phyloP scores from a whole-genome alignment of 2,797 vertebrate species.

The Darevskia mixta region DNA sequence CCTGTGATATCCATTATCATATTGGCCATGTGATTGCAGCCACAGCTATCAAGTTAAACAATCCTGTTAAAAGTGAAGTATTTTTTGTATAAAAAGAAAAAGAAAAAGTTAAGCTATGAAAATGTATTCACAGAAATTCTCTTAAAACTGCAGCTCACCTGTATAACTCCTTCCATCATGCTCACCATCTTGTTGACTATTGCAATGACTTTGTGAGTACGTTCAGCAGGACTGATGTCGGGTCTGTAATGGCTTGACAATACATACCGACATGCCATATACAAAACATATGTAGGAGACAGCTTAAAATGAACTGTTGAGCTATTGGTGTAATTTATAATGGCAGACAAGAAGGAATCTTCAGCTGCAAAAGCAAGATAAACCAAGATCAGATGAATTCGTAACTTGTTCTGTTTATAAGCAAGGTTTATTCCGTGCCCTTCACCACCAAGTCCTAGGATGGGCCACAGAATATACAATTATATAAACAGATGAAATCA shows the following conservation, averaged over 20 bases:
- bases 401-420: background rate
- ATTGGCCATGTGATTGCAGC: background rate
- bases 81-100: background rate
- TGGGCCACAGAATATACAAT: too few species aligned
- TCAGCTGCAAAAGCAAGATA: constrained; percentile 83
- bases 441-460: too few species aligned
- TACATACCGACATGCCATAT: constrained; percentile 97
- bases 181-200: constrained; percentile 99
- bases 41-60: background rate
- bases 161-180: constrained; percentile 99
- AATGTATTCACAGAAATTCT: background rate
- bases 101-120: background rate
- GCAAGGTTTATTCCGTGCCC: too few species aligned
- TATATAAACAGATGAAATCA: too few species aligned
- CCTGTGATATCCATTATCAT: background rate
- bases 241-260: constrained; percentile 91
- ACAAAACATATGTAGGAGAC: constrained; percentile 94
- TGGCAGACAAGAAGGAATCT: constrained; percentile 95
- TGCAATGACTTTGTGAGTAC: constrained; percentile 95
- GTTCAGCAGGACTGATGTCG: constrained; percentile 91
- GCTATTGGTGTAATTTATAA: constrained; percentile 99
- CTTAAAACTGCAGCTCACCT: constrained; percentile 84
- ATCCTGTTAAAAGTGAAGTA: background rate
- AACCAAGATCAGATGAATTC: background rate
- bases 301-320: constrained; percentile 98